Conservation (phyloP, 1,140 invertebrate genomes). For the Patella vulgata region DNA sequence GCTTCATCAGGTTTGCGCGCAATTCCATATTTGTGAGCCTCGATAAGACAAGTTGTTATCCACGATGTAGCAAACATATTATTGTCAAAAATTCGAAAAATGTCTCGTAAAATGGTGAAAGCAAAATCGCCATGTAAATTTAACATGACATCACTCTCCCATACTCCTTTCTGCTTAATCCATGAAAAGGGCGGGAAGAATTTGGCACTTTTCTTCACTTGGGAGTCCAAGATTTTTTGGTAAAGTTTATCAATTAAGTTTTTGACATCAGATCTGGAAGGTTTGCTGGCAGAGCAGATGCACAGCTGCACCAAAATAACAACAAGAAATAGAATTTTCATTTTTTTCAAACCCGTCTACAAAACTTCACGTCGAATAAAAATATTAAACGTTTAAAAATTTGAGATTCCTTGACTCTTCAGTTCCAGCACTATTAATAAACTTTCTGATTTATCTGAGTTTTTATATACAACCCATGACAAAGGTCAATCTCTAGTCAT, state of each 20-base stretch:
- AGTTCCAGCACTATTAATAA: too few species aligned
- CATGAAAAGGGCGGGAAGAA: conserved; percentile 39
- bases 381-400: too few species aligned
- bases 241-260: conserved; percentile 4
- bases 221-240: conserved; percentile 4
- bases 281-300: too few species aligned
- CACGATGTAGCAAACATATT: conserved; percentile 56
- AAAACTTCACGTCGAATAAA: too few species aligned
- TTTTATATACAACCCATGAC: too few species aligned
- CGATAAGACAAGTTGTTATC: conserved; percentile 44
- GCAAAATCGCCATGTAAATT: conserved; percentile 43
- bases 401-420: too few species aligned
- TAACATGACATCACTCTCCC: conserved; percentile 40
- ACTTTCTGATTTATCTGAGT: too few species aligned
- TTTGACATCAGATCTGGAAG: too few species aligned
- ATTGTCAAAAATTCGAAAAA: conserved; percentile 50
- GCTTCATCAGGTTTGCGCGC: conserved; percentile 26
- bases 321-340: too few species aligned
- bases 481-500: too few species aligned
- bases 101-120: conserved; percentile 28
- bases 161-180: conserved; percentile 43
- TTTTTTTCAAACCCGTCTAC: too few species aligned
- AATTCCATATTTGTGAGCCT: conserved; percentile 40
- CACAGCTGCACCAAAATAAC: too few species aligned
- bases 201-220: conserved; percentile 28